phyloP scores from a whole-genome alignment of 2,113 vertebrate species.

The Arvicanthis niloticus region DNA sequence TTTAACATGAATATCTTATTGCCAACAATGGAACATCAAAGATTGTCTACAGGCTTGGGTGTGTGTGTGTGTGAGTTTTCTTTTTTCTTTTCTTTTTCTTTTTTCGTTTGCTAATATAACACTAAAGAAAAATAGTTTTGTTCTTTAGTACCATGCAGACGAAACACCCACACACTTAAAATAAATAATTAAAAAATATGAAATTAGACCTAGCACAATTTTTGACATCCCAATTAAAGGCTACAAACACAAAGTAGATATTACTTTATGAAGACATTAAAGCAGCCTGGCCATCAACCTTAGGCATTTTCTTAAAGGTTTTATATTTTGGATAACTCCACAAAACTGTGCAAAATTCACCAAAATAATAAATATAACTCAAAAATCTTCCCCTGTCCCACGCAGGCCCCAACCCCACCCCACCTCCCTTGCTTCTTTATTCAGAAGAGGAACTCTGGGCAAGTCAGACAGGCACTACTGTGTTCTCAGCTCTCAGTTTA shows the following conservation, averaged over 20 bases:
- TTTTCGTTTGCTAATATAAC: slow-evolving; percentile 1
- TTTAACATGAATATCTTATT: slow-evolving; percentile 32
- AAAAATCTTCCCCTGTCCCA: neutral
- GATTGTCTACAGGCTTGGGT: neutral
- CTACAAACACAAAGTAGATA: slow-evolving; percentile 40
- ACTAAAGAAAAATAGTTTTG: slow-evolving; percentile 33
- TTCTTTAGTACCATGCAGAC: neutral
- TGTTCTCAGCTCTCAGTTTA: neutral
- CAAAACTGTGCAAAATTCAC: slow-evolving; percentile 31
- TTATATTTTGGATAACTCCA: slow-evolving; percentile 55
- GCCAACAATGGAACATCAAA: slow-evolving; percentile 18
- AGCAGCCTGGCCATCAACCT: neutral
- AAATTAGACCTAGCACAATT: slow-evolving; percentile 12
- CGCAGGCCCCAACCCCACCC: rapidly evolving
- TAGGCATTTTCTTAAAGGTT: slow-evolving; percentile 34
- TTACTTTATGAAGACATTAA: slow-evolving; percentile 29
- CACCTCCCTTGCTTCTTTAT: neutral
- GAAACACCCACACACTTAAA: neutral
- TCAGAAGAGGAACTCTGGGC: neutral
- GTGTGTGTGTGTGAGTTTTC: neutral
- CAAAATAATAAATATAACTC: slow-evolving; percentile 26
- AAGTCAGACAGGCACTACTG: neutral
- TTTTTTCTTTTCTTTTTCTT: neutral
- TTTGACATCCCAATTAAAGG: slow-evolving; percentile 44
- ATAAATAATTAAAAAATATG: neutral